phyloP scores from a whole-genome alignment of 2,797 vertebrate species.

The Tarsius wallacei region DNA sequence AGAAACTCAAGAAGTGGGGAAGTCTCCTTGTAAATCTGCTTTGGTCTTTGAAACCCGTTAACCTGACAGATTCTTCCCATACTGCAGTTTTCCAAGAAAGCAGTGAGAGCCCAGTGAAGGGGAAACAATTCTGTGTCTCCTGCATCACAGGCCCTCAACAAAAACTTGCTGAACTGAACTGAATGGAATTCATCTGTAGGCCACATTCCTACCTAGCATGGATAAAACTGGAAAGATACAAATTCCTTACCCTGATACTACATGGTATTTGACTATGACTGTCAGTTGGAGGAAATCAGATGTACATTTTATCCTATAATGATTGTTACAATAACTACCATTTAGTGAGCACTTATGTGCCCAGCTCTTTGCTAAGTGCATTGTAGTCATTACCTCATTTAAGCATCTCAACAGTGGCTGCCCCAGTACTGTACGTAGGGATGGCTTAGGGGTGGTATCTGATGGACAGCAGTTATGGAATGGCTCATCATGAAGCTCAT shows the following conservation, averaged over 20 bases:
- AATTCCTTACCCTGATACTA: not conserved
- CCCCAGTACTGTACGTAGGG: not conserved
- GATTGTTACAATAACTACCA: not conserved
- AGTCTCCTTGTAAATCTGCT: not conserved
- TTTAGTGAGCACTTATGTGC: not conserved
- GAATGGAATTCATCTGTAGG: not conserved
- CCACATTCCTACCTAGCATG: not conserved
- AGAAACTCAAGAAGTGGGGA: not conserved
- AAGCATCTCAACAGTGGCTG: not conserved
- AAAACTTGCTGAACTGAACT: not conserved
- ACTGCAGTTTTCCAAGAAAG: not conserved
- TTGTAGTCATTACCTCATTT: not conserved
- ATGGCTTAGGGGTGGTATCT: not conserved
- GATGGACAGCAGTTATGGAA: not conserved
- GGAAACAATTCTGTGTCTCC: not conserved
- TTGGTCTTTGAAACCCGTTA: not conserved
- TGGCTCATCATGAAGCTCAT: not conserved
- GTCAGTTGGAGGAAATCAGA: constrained; percentile 16
- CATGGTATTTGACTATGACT: not conserved
- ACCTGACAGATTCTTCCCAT: not conserved
- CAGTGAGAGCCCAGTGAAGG: not conserved
- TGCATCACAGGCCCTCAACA: not conserved
- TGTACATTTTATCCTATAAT: not conserved
- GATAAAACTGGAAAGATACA: not conserved
- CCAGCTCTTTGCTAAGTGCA: not conserved